phyloP scores from a whole-genome alignment of 2,797 vertebrate species.

The Pangasius larnaudii region DNA sequence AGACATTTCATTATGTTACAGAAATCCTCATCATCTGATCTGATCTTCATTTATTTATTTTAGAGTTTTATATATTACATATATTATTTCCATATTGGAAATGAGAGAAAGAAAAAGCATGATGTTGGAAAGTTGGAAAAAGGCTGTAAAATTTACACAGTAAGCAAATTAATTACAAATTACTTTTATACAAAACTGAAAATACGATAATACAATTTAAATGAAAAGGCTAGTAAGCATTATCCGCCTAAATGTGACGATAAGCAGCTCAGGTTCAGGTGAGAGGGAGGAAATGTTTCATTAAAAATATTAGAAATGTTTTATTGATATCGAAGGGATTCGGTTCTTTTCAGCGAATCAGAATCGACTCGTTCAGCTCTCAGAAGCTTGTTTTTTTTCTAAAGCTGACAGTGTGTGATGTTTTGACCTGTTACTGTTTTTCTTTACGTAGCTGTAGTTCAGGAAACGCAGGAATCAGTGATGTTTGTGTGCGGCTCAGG shows the following conservation, averaged over 20 bases:
- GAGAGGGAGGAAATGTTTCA: neutral
- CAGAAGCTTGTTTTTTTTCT: neutral
- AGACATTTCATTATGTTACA: neutral
- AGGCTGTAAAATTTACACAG: neutral
- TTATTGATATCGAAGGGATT: neutral
- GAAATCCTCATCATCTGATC: neutral
- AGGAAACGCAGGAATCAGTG: no score
- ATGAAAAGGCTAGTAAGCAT: neutral
- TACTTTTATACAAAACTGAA: neutral
- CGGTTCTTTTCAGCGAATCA: neutral
- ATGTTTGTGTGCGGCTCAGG: no score
- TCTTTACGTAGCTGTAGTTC: neutral
- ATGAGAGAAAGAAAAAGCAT: neutral
- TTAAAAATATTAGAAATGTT: neutral
- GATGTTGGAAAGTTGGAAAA: neutral
- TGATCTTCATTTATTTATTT: neutral
- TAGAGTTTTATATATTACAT: neutral
- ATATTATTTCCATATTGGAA: neutral
- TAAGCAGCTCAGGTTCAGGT: neutral
- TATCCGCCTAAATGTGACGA: neutral
- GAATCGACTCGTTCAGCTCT: neutral
- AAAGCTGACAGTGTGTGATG: neutral
- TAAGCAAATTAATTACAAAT: neutral
- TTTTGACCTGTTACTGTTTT: neutral
- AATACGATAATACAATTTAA: neutral